These are phyloP conservation scores for Odontocolon sp. DNA, from an alignment of 2,888 invertebrate genomes.

Conservation along the genomic window DNA sequence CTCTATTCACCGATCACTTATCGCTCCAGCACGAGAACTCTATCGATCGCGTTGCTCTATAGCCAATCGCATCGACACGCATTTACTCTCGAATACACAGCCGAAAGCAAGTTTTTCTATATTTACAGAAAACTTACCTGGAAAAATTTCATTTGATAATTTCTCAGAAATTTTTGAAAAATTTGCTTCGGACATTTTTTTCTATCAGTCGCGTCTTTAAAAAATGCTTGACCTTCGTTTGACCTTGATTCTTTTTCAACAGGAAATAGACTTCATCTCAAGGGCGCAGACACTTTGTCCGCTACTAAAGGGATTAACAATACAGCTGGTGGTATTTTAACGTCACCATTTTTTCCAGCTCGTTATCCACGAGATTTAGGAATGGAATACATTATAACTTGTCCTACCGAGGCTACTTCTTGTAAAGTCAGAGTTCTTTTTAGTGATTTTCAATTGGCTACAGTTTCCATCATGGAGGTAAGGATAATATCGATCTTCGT, in stretches of 20 bases:
- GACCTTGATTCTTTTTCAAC: slow-evolving; percentile 39
- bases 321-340: slow-evolving; percentile 82
- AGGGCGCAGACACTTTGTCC: slow-evolving; percentile 69
- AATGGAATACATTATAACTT: slow-evolving; percentile 85
- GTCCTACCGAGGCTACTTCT: slow-evolving; percentile 81
- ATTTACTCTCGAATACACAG: slow-evolving; percentile 85
- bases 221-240: background rate
- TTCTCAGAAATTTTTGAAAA: too few species aligned
- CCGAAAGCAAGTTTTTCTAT: slow-evolving; percentile 83
- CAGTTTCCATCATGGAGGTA: slow-evolving; percentile 86
- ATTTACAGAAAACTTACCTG: too few species aligned
- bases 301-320: slow-evolving; percentile 74
- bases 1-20: slow-evolving; percentile 80
- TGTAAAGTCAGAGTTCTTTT: slow-evolving; percentile 86
- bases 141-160: too few species aligned
- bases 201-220: too few species aligned
- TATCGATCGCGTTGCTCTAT: slow-evolving; percentile 84
- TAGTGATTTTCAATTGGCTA: slow-evolving; percentile 86
- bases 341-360: slow-evolving; percentile 87
- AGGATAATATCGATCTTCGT: slow-evolving; percentile 1
- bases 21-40: slow-evolving; percentile 84
- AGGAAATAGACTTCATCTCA: slow-evolving; percentile 83
- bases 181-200: background rate
- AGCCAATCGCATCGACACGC: slow-evolving; percentile 84
- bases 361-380: slow-evolving; percentile 86